Evolutionary conservation across 2,888 invertebrate genomes (phyloP).

Genomic region (Dinocampus coccinellae): DNA sequence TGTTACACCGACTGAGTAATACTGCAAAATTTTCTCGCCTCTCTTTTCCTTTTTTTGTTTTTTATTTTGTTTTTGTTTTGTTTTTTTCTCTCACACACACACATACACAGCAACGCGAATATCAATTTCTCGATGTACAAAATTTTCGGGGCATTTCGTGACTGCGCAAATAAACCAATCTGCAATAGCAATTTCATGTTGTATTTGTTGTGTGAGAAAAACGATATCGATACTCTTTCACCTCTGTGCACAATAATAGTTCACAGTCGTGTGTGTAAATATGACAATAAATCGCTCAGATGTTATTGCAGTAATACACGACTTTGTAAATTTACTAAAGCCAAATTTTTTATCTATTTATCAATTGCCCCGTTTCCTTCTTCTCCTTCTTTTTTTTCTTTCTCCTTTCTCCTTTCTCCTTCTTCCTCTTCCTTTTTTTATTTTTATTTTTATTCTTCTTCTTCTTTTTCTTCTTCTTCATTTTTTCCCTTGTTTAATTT

Average conservation of each 20-base stretch:
- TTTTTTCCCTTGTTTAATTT: not conserved
- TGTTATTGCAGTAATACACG: not conserved
- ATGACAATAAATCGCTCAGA: conserved; percentile 9
- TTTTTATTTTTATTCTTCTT: too few relatives aligned
- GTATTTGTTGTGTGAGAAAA: conserved; percentile 15
- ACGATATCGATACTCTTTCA: not conserved
- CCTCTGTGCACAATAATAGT: not conserved
- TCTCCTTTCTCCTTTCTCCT: too few relatives aligned
- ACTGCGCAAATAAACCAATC: conserved; percentile 41
- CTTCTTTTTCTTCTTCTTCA: too few relatives aligned
- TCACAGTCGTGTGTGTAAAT: conserved; percentile 15
- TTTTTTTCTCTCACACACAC: too few relatives aligned
- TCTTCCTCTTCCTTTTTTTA: too few relatives aligned
- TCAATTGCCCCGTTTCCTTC: too few relatives aligned
- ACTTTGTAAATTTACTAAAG: not conserved
- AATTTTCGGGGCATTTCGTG: conserved; percentile 43
- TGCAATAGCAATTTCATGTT: conserved; percentile 24
- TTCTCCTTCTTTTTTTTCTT: too few relatives aligned
- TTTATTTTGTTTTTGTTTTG: too few relatives aligned
- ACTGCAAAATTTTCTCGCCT: not conserved
- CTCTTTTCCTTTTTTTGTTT: too few relatives aligned
- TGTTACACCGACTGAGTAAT: not conserved
- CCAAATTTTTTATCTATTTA: too few relatives aligned
- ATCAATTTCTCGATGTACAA: not conserved
- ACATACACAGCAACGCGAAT: conserved; percentile 14